Evolutionary conservation across 2,888 invertebrate genomes (phyloP).

Genomic region (Chymomyza amoena): DNA sequence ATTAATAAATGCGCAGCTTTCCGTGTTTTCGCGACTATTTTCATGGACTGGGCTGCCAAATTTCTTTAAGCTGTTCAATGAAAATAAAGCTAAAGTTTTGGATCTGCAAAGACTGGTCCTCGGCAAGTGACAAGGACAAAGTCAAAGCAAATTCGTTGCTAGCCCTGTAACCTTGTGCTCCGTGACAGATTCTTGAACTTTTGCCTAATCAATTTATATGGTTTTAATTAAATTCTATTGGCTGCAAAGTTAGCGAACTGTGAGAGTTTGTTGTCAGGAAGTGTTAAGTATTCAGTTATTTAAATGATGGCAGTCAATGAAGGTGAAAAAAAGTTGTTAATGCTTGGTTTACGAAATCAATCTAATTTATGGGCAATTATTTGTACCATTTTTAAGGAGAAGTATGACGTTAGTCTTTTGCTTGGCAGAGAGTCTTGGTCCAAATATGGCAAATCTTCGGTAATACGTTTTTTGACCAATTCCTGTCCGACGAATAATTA

Average conservation of each 20-base stretch:
- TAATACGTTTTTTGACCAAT: no score
- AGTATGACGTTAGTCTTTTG: no score
- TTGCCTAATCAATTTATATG: slow-evolving; percentile 61
- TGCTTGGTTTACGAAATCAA: no score
- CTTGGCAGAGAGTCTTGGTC: no score
- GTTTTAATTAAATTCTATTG: slow-evolving; percentile 67
- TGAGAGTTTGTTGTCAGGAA: background rate
- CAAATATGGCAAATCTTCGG: no score
- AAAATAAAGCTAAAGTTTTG: slow-evolving; percentile 22
- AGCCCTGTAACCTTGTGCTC: slow-evolving; percentile 36
- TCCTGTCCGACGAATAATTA: no score
- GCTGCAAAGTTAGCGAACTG: slow-evolving; percentile 40
- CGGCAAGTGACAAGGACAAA: background rate
- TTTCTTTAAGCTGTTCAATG: slow-evolving; percentile 25
- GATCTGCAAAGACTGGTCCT: background rate
- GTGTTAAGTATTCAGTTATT: slow-evolving; percentile 32
- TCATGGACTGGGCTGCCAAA: background rate
- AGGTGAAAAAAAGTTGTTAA: background rate
- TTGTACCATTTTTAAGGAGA: no score
- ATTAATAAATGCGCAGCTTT: slow-evolving; percentile 48
- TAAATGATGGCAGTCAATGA: slow-evolving; percentile 14
- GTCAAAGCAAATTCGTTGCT: slow-evolving; percentile 14
- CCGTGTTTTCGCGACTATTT: background rate
- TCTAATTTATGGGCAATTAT: no score
- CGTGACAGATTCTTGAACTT: slow-evolving; percentile 31